These are phyloP conservation scores for Epirrhoe tristata DNA, from an alignment of 2,888 invertebrate species.

Conservation along the genomic window DNA sequence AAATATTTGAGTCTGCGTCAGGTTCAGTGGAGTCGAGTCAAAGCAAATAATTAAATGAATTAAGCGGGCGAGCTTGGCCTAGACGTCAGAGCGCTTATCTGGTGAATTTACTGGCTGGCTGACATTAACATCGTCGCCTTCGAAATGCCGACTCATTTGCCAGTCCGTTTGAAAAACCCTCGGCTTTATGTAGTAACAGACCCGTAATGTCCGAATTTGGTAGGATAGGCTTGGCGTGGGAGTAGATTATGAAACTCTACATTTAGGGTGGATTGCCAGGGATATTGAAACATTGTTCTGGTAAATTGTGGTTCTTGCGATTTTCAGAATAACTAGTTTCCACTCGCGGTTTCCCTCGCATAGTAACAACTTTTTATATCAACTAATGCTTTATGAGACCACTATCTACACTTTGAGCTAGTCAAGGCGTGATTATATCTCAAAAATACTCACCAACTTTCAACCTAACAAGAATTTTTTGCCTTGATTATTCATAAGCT, in stretches of 20 bases:
- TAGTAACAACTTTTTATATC: too few species aligned
- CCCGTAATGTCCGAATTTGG: conserved; percentile 43
- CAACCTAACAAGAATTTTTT: too few species aligned
- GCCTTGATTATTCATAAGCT: too few species aligned
- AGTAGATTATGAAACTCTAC: conserved; percentile 1
- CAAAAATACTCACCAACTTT: too few species aligned
- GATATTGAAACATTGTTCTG: background rate
- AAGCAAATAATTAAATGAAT: conserved; percentile 80
- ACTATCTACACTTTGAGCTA: too few species aligned
- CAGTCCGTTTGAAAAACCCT: conserved; percentile 75
- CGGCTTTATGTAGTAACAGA: conserved; percentile 61
- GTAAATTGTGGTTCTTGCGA: background rate
- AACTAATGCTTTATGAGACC: too few species aligned
- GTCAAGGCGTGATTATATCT: too few species aligned
- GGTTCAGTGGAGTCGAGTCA: conserved; percentile 61
- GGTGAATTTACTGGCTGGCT: conserved; percentile 79
- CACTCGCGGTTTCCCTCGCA: too few species aligned
- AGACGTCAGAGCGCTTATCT: conserved; percentile 78
- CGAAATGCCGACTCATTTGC: conserved; percentile 77
- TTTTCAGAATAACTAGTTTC: too few species aligned
- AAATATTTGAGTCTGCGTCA: conserved; percentile 48
- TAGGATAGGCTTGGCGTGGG: conserved; percentile 5
- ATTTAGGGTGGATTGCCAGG: background rate
- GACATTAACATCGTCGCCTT: conserved; percentile 79
- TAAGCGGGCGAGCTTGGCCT: conserved; percentile 71